Base-by-base conservation (phyloP, 2,888 invertebrate genomes). In the Xanthorhoe spadicearia region DNA sequence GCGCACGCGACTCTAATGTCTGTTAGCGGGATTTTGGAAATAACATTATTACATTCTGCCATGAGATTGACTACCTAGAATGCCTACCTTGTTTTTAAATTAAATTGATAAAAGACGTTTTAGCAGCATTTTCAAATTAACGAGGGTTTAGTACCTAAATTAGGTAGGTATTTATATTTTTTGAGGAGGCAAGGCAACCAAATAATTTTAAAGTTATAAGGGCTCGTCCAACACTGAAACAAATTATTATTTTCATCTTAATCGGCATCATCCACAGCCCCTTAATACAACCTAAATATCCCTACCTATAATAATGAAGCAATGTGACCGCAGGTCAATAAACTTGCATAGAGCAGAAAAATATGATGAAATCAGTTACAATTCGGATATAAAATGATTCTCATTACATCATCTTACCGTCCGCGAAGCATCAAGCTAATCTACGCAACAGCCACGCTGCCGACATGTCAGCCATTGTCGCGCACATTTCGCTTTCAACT, bases 401-500 rank as follows among this genome's bases (percentile, higher is more conserved):
- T 60, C 35, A 54, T 66, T 68, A 62, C 64, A 53, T 58, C 50
- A 65, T 61, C 65, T 75, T 67, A 70, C 66, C 72, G 68, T 74
- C 70, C 43, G 61, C 69, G 28, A 43, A 72, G 58, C 15, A 38
- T 71, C 48, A 70, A 32, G 32, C 65, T 72, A 80, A 78, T 78
- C 74, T 76, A 76, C 77, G 76, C 64, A 55, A 57, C 64, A 53
- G 65, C 64, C 70, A 70, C 71, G 69, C 75, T 63, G 63, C 64
- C 70, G 77, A 77, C 68, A 79, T 74, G 74, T 76, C 75, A 53
- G 68, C 83, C 75, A 86, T 88, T 89, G 88, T 89, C 85, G 77
- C 73, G 69, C 72, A 79, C 82, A 88, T 91, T 90, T 92, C 90
- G 85, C 88, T 90, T 86, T 90, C 83, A 82, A 79, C 78, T 90